Evolutionary conservation across 2,113 vertebrate genomes (phyloP).

Genomic region (Otolemur garnettii): DNA sequence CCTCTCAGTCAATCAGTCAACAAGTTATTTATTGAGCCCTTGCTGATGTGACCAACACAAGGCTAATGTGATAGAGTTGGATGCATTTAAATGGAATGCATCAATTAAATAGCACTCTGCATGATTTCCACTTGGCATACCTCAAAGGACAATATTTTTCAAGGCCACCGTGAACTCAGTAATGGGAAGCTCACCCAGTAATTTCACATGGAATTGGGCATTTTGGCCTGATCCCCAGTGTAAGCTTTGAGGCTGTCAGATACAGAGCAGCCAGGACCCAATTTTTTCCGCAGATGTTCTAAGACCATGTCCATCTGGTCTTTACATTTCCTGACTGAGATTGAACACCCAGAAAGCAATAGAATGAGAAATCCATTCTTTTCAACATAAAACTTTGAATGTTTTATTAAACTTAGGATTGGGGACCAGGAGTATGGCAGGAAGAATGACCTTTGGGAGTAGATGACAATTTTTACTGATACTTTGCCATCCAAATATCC

Average conservation of each 20-base stretch:
- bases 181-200: conserved; percentile 39
- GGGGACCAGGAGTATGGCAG: neutral
- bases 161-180: conserved; percentile 76
- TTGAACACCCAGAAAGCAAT: conserved; percentile 11
- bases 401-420: conserved; percentile 33
- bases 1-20: conserved; percentile 64
- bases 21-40: conserved; percentile 71
- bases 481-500: neutral
- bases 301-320: neutral
- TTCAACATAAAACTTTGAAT: conserved; percentile 29
- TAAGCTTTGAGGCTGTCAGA: conserved; percentile 42
- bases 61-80: conserved; percentile 64
- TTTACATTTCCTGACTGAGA: conserved; percentile 44
- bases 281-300: conserved; percentile 52
- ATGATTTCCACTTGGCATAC: conserved; percentile 68
- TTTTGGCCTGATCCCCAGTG: conserved; percentile 31
- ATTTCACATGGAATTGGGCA: conserved; percentile 59
- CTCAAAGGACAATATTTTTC: conserved; percentile 75
- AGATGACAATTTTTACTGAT: conserved; percentile 35
- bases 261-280: conserved; percentile 4
- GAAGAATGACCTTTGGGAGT: neutral
- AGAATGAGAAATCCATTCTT: conserved; percentile 36
- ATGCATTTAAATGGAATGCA: conserved; percentile 66
- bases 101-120: conserved; percentile 70
- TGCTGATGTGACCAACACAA: conserved; percentile 53